Evolutionary conservation across 2,797 vertebrate genomes (phyloP).

Genomic region (Pteronotus mesoamericanus): DNA sequence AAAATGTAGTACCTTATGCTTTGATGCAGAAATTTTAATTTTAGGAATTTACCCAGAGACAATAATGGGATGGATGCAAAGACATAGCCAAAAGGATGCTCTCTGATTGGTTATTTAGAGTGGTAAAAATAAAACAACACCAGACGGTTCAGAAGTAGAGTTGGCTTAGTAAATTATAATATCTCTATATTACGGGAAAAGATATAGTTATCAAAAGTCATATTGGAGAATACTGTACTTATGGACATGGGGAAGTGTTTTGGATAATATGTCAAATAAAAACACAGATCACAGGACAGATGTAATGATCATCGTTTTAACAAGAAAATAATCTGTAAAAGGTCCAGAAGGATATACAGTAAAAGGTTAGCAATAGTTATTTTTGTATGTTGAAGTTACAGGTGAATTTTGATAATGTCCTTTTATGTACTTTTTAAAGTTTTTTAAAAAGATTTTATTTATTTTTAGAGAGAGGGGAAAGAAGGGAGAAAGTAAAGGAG

Average conservation of each 20-base stretch:
- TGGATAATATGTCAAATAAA: neutral
- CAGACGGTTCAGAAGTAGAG: neutral
- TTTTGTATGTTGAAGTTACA: constrained; percentile 16
- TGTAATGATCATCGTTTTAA: neutral
- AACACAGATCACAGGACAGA: neutral
- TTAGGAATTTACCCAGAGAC: neutral
- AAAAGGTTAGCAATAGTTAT: neutral
- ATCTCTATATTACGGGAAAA: neutral
- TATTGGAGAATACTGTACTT: neutral
- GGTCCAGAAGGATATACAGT: neutral
- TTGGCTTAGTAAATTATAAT: neutral
- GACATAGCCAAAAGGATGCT: neutral
- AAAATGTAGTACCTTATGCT: neutral
- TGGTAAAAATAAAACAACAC: neutral
- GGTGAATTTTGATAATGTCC: neutral
- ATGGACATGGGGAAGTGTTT: neutral
- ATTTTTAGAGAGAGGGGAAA: too few species aligned
- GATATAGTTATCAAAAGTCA: neutral
- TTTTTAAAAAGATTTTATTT: too few species aligned
- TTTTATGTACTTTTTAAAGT: neutral
- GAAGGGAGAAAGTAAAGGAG: too few species aligned
- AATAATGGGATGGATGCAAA: neutral
- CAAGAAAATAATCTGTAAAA: neutral
- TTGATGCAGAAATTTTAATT: neutral
- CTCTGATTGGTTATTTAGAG: neutral